phyloP scores from a whole-genome alignment of 1,140 invertebrate genomes.

The Drosophila malerkotliana region DNA sequence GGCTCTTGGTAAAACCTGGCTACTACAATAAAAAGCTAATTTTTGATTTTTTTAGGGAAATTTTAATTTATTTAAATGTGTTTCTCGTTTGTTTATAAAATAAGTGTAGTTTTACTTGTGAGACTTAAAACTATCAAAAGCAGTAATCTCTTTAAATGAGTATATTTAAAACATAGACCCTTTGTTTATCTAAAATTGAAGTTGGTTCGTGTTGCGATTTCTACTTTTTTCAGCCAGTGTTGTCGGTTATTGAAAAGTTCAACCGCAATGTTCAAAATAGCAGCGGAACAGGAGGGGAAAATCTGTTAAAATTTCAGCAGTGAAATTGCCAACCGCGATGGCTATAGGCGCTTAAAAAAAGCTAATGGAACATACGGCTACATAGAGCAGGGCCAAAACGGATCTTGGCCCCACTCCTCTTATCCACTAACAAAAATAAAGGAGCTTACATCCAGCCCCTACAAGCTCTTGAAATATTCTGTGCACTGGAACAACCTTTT shows the following conservation, averaged over 20 bases:
- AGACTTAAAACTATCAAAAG: background rate
- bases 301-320: conserved; percentile 77
- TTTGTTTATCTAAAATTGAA: background rate
- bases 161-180: background rate
- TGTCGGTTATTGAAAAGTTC: conserved; percentile 39
- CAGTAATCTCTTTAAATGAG: background rate
- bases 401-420: conserved; percentile 25
- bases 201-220: conserved; percentile 4
- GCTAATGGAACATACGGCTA: conserved; percentile 74
- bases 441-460: conserved; percentile 12
- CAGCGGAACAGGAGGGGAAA: conserved; percentile 61
- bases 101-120: too few relatives aligned
- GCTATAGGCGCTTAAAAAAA: conserved; percentile 79
- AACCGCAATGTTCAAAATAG: conserved; percentile 64
- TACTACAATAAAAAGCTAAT: background rate
- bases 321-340: conserved; percentile 27
- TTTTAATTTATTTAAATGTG: too few relatives aligned
- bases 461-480: background rate
- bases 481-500: conserved; percentile 5
- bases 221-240: conserved; percentile 16
- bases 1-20: background rate
- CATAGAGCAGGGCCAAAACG: conserved; percentile 40
- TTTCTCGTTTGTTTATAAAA: too few relatives aligned
- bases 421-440: conserved; percentile 3
- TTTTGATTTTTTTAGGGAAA: background rate